These are phyloP conservation scores for Heteronetta atricapilla DNA, from an alignment of 2,113 vertebrate species.

Conservation along the genomic window DNA sequence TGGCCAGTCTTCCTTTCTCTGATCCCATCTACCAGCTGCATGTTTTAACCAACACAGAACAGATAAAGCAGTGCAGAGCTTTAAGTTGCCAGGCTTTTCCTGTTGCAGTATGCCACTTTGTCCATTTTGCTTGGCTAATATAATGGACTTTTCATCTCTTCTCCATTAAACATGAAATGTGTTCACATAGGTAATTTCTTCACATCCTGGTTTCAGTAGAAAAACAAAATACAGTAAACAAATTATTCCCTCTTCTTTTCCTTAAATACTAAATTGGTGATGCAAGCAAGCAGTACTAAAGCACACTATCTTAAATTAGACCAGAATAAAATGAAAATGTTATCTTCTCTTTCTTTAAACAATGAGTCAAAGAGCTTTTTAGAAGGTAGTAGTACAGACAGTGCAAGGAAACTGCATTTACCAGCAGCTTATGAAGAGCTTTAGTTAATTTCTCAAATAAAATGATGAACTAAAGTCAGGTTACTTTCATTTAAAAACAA, in stretches of 20 bases:
- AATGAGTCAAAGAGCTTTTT: background rate
- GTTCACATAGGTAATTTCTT: background rate
- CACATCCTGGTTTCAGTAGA: background rate
- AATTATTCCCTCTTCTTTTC: background rate
- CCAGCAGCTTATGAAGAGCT: background rate
- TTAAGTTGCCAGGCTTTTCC: background rate
- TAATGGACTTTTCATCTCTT: background rate
- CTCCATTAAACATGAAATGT: background rate
- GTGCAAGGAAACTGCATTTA: background rate
- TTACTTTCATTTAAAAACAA: background rate
- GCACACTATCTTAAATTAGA: background rate
- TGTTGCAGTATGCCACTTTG: background rate
- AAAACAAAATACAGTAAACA: background rate
- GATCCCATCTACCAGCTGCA: background rate
- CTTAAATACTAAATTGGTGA: background rate
- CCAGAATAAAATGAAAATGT: background rate
- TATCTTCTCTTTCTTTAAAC: background rate
- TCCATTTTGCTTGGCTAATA: background rate
- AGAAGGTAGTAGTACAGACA: background rate
- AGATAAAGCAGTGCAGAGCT: background rate
- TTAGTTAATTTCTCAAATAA: background rate
- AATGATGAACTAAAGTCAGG: background rate
- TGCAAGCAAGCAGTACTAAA: background rate
- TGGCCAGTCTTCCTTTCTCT: rapidly evolving
- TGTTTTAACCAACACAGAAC: background rate